phyloP scores from a whole-genome alignment of 2,113 vertebrate genomes.

The Gymnobelideus leadbeateri region DNA sequence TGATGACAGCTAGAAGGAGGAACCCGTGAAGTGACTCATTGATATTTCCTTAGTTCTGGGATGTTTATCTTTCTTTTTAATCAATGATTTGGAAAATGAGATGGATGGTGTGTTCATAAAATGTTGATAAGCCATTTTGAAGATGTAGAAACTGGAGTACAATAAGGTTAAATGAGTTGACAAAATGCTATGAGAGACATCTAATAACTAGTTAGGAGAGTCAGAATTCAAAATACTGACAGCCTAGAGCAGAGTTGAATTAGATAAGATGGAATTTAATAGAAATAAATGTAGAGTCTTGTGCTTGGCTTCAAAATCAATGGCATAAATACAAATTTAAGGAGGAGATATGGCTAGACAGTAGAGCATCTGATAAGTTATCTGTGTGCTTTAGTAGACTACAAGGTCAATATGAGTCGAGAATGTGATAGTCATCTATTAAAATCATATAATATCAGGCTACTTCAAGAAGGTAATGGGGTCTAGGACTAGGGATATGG shows the following conservation, averaged over 20 bases:
- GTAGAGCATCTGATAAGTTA: no score
- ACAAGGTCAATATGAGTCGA: accelerated
- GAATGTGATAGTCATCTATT: background rate
- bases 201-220: background rate
- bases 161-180: background rate
- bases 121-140: background rate
- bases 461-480: accelerated
- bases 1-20: background rate
- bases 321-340: background rate
- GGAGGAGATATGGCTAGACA: no score
- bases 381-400: background rate
- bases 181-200: background rate
- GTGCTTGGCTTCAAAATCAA: background rate
- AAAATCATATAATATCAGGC: no score
- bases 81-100: background rate
- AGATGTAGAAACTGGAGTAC: background rate
- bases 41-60: background rate
- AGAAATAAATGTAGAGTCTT: background rate
- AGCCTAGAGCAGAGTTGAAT: background rate
- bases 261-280: background rate
- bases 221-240: background rate
- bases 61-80: background rate
- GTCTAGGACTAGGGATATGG: accelerated
- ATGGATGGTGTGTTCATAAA: background rate
- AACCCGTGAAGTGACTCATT: background rate